Percentiles rank a stretch among this genome's conserved stretches.
Evolutionary conservation across 1,140 invertebrate genomes (phyloP).

Genomic region (Oedothorax gibbosus): DNA sequence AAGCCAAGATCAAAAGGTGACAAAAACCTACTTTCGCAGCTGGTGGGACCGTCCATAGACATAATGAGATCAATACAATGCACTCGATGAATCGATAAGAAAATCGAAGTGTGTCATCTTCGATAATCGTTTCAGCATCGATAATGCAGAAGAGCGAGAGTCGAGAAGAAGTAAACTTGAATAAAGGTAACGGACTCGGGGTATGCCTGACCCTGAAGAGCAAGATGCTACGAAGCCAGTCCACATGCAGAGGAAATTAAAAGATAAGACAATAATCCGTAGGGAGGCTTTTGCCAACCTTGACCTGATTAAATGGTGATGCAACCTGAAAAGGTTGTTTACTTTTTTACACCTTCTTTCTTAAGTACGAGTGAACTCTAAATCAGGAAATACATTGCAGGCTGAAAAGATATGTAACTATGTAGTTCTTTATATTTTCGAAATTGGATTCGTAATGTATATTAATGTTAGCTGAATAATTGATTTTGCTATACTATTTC

Average conservation of each 20-base stretch:
- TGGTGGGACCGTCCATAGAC: background rate
- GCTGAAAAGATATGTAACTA: too few relatives aligned
- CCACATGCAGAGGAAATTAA: constrained; percentile 6
- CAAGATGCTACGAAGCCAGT: constrained; percentile 4
- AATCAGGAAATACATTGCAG: too few relatives aligned
- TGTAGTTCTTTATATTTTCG: too few relatives aligned
- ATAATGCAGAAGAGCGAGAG: constrained; percentile 11
- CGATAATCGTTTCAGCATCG: constrained; percentile 7
- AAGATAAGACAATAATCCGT: constrained; percentile 8
- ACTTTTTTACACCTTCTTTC: too few relatives aligned
- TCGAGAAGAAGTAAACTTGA: background rate
- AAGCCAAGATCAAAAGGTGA: background rate
- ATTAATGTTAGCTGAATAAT: too few relatives aligned
- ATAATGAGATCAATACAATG: constrained; percentile 21
- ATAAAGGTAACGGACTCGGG: background rate
- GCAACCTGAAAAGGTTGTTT: background rate
- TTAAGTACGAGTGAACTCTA: too few relatives aligned
- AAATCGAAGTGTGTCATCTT: constrained; percentile 20
- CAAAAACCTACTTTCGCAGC: constrained; percentile 6
- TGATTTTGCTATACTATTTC: too few relatives aligned
- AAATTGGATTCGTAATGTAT: too few relatives aligned
- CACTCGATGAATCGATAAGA: constrained; percentile 19
- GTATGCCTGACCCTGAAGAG: constrained; percentile 20
- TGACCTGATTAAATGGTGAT: constrained; percentile 16
- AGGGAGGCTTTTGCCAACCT: background rate